Evolutionary conservation across 2,797 vertebrate species (phyloP), one percentile per base, ranked within the genome.

Genomic region (Acanthurus tractus): DNA sequence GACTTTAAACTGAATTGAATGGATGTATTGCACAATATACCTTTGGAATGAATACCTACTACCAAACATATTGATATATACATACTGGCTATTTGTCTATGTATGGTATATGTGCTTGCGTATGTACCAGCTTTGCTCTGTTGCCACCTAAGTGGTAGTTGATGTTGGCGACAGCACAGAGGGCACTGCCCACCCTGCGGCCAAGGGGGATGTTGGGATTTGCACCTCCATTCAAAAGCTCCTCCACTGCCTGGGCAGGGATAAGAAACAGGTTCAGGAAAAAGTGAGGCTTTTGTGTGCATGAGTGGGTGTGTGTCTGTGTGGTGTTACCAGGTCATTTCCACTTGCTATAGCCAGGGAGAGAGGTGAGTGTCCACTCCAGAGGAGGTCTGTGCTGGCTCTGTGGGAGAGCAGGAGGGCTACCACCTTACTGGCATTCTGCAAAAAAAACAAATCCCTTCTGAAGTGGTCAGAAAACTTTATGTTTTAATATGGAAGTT

Each of bases 281-380:
- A 59, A 42, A 40, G 44, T 23, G 8, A 29, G 3, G 14, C 40
- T 40, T 64, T 49, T 48, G 23, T 62, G 25, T 54, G 29, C 29
- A 34, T 34, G 29, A 34, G 14, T 45, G 22, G 20, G 15, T 40
- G 20, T 61, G 25, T 52, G 53, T 50, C 36, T 54, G 34, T 20
- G 34, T 8, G 48, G 20, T 42, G 22, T 14, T 86, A 97, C 97
- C 95, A 95, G 82, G 65, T 96, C 92, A 6, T 98, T 98, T 76
- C 97, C 97, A 15, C 92, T 96, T 56, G 96, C 94, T 20, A 98
- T 96, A 46, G 97, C 95, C 75, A 98, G 81, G 11, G 97, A 98
- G 20, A 98, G 95, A 0, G 97, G 95, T 4, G 97, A 97, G 89
- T 97, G 97, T 54, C 96, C 95, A 1, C 95, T 96, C 97, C 97